Evolutionary conservation across 30 jellyfish, hydroid and myxozoan genomes (phyloP), one percentile per base, ranked within the genome.

Genomic region (Aurelia coerulea): DNA sequence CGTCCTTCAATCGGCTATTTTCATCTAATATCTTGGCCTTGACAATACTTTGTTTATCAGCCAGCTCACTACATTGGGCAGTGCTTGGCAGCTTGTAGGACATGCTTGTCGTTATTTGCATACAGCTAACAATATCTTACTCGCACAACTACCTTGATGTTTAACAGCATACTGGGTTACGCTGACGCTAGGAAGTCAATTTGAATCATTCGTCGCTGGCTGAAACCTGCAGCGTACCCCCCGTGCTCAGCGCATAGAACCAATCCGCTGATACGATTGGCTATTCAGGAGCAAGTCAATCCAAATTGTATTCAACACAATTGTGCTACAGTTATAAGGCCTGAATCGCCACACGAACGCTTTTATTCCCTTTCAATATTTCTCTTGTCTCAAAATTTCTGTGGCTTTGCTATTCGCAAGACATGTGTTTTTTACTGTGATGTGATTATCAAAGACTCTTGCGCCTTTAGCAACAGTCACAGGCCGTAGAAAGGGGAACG

Each of bases 381-480:
- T 78, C 76, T 73, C 93, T 73, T 84, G 93, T 84, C 83, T 52
- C 58, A 69, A 81, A 73, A 84, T 73, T 70, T 84, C 93, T 84
- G 93, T 74, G 93, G 93, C 93, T 84, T 84, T 84, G 93, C 88
- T 34, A 71, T 86, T 59, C 2, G 92, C 86, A 23, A 85, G 80
- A 70, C 93, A 84, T 84, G 88, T 84, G 87, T 74, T 84, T 72
- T 73, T 37, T 67, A 33, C 83, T 29, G 73, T 60, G 78, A 77
- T 63, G 93, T 84, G 87, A 64, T 73, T 68, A 70, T 70, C 72
- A 34, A 52, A 56, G 67, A n/a, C 85, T n/a, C 85, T 52, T 18
- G 70, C 85, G 85, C 72, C 65, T 35, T 35, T 71, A 46, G 8
- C 56, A 46, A 46, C 56, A 46, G 56, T 46, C 56, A 46, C 12